phyloP scores from a whole-genome alignment of 2,888 invertebrate species.

The Phorcus lineatus region DNA sequence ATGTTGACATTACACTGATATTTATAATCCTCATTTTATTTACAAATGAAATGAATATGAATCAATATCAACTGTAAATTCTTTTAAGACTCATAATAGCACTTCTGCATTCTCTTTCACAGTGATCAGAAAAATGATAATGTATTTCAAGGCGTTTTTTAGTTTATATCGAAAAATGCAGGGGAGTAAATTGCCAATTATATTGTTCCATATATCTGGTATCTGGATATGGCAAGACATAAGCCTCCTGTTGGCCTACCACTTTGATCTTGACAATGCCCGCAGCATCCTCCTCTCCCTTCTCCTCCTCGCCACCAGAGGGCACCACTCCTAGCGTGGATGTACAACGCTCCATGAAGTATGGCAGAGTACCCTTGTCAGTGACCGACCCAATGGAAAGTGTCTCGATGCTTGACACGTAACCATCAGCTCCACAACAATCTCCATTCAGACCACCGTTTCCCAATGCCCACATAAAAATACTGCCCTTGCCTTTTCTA shows the following conservation, averaged over 20 bases:
- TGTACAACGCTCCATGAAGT: conserved; percentile 72
- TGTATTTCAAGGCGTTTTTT: too few species aligned
- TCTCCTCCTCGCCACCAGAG: conserved; percentile 56
- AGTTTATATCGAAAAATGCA: too few species aligned
- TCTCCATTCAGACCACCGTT: conserved; percentile 71
- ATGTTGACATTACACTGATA: too few species aligned
- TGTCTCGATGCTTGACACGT: conserved; percentile 69
- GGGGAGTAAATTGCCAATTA: too few species aligned
- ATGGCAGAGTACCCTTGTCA: conserved; percentile 61
- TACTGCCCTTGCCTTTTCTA: conserved; percentile 65
- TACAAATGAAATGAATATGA: too few species aligned
- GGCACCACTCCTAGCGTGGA: conserved; percentile 70
- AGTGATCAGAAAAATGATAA: too few species aligned
- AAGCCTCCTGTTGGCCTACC: conserved; percentile 45
- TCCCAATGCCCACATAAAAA: conserved; percentile 74
- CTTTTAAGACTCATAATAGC: too few species aligned
- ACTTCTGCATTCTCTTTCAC: too few species aligned
- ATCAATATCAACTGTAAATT: too few species aligned
- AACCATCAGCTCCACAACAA: conserved; percentile 73
- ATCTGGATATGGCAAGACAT: too few species aligned
- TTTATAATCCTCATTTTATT: too few species aligned
- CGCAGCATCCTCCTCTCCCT: conserved; percentile 36
- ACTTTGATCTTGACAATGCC: conserved; percentile 62
- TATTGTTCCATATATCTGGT: too few species aligned
- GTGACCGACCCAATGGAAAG: conserved; percentile 70